phyloP scores from a whole-genome alignment of 2,113 vertebrate genomes.

The Crypturellus undulatus region DNA sequence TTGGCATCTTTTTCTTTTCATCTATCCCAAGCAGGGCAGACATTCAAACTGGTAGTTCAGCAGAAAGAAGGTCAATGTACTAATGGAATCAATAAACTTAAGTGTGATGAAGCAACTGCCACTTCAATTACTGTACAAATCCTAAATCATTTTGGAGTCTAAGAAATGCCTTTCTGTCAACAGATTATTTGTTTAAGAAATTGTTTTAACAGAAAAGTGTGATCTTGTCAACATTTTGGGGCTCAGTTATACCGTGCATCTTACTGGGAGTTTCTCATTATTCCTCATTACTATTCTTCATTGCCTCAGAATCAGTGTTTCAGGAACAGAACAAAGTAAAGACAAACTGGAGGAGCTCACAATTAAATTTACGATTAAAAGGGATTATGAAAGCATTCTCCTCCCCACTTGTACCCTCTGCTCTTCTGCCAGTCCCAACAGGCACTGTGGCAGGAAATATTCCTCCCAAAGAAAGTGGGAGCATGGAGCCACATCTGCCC shows the following conservation, averaged over 20 bases:
- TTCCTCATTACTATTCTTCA: background rate
- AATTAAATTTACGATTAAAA: background rate
- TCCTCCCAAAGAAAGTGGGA: background rate
- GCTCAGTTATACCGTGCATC: background rate
- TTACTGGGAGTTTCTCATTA: background rate
- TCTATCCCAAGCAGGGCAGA: background rate
- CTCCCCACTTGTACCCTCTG: background rate
- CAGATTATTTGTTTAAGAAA: conserved; percentile 25
- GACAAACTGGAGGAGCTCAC: background rate
- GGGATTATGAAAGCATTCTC: background rate
- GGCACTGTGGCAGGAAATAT: background rate
- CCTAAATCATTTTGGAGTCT: background rate
- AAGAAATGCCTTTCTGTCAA: conserved; percentile 12
- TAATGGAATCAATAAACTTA: conserved; percentile 59
- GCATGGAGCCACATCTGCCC: background rate
- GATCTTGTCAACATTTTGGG: conserved; percentile 39
- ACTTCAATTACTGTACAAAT: conserved; percentile 21
- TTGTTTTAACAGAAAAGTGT: conserved; percentile 57
- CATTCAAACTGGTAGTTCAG: conserved; percentile 26
- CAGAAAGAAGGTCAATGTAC: conserved; percentile 46
- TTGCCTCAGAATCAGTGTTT: background rate
- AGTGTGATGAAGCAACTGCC: conserved; percentile 63
- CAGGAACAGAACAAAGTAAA: background rate
- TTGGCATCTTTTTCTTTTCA: background rate
- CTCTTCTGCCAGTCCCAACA: background rate